A percentile compares a stretch with the other conserved stretches of the same genome.
Conservation (phyloP, 2,113 vertebrate species). For the Carassius carassius region DNA sequence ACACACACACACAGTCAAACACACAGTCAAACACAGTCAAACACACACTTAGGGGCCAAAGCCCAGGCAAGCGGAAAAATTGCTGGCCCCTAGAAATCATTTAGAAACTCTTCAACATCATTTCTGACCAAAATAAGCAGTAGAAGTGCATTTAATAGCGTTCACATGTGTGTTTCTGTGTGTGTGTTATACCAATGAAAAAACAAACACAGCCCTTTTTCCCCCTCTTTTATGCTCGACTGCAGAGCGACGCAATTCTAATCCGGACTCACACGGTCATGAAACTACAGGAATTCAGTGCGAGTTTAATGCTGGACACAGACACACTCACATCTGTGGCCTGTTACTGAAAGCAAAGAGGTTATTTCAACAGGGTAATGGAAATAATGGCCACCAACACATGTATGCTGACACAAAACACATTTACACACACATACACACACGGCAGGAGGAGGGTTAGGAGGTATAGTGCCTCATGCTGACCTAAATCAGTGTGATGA, state of each 20-base stretch:
- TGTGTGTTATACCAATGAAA: conserved; percentile 46
- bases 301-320: conserved; percentile 43
- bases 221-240: conserved; percentile 26
- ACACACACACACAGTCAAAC: conserved; percentile 34
- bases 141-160: conserved; percentile 33
- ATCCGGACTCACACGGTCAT: conserved; percentile 49
- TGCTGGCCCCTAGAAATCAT: conserved; percentile 33
- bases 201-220: conserved; percentile 45
- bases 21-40: neutral
- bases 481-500: conserved; percentile 34
- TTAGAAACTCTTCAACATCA: conserved; percentile 28
- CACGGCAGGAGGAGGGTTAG: neutral
- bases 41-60: conserved; percentile 26
- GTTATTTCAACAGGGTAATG: conserved; percentile 49
- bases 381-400: conserved; percentile 49
- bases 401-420: conserved; percentile 26
- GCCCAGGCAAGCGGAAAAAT: conserved; percentile 15
- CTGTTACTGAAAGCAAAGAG: conserved; percentile 50
- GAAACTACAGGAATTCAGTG: conserved; percentile 35
- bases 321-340: conserved; percentile 49
- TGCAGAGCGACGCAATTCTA: conserved; percentile 35
- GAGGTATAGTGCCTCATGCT: conserved; percentile 22
- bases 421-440: conserved; percentile 14
- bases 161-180: conserved; percentile 39
- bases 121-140: conserved; percentile 36